Conservation (phyloP, 2,888 invertebrate genomes). For the Drosophila nr. perissopoda region DNA sequence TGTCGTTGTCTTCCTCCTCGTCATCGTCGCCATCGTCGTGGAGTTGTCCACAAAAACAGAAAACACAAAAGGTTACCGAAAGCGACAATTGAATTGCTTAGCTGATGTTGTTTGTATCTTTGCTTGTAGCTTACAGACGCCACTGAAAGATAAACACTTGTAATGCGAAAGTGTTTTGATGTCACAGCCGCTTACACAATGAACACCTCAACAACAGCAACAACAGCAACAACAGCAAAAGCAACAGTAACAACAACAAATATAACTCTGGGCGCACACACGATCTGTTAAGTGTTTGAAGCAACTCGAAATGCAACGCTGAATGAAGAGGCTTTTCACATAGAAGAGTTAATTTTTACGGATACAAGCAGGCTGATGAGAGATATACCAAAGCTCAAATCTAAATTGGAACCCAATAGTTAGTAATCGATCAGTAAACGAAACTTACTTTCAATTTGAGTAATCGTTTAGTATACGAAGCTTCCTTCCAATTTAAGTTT, state of each 20-base stretch:
- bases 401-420: neutral
- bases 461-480: neutral
- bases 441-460: neutral
- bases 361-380: neutral
- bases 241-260: constrained; percentile 32
- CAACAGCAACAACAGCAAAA: constrained; percentile 29
- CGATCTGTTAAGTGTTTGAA: constrained; percentile 63
- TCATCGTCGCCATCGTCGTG: constrained; percentile 15
- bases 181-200: constrained; percentile 68
- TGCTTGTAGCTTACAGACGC: constrained; percentile 8
- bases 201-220: constrained; percentile 15
- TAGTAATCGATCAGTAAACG: neutral
- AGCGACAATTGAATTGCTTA: constrained; percentile 73
- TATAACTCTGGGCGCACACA: constrained; percentile 23
- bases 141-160: constrained; percentile 72
- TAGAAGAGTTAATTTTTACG: neutral
- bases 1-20: constrained; percentile 12
- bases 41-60: constrained; percentile 24
- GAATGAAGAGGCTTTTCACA: constrained; percentile 1
- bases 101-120: constrained; percentile 23
- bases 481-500: neutral
- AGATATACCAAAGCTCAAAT: neutral
- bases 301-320: constrained; percentile 24
- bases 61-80: constrained; percentile 71
- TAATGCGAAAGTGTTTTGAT: constrained; percentile 75